Conservation (phyloP, 2,797 vertebrate species). For the Gymnopithys bicolor region DNA sequence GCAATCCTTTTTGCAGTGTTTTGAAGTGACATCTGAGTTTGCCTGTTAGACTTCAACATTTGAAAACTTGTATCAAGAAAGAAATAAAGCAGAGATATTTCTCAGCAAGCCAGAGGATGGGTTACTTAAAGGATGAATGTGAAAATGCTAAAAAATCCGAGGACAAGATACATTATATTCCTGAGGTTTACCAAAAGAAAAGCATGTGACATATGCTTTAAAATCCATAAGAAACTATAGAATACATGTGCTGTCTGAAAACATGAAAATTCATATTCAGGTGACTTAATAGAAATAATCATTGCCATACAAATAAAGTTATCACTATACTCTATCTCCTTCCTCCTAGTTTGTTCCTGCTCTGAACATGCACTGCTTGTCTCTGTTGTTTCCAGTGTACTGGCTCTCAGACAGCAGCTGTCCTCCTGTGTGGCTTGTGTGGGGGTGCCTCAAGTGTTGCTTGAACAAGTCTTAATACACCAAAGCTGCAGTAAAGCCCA, state of each 20-base stretch:
- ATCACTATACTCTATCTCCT: not conserved
- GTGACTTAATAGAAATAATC: not conserved
- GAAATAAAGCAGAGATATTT: not conserved
- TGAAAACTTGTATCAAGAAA: not conserved
- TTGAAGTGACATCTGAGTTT: not conserved
- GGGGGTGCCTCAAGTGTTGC: not conserved
- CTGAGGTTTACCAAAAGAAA: not conserved
- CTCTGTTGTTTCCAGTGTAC: not conserved
- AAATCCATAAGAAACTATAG: not conserved
- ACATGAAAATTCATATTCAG: not conserved
- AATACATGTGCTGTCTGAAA: not conserved
- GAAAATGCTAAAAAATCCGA: not conserved
- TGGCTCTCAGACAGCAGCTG: not conserved
- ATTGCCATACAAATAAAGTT: not conserved
- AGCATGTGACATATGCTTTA: not conserved
- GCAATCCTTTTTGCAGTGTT: not conserved
- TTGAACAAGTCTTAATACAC: not conserved
- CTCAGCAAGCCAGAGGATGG: not conserved
- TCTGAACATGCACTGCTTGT: not conserved
- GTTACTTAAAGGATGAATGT: not conserved
- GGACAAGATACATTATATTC: not conserved
- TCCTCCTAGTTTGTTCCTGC: not conserved
- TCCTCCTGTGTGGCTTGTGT: not conserved
- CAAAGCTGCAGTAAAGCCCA: not conserved
- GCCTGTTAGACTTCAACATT: not conserved